Evolutionary conservation across 1,140 invertebrate genomes (phyloP).

Genomic region (Papilio machaon): DNA sequence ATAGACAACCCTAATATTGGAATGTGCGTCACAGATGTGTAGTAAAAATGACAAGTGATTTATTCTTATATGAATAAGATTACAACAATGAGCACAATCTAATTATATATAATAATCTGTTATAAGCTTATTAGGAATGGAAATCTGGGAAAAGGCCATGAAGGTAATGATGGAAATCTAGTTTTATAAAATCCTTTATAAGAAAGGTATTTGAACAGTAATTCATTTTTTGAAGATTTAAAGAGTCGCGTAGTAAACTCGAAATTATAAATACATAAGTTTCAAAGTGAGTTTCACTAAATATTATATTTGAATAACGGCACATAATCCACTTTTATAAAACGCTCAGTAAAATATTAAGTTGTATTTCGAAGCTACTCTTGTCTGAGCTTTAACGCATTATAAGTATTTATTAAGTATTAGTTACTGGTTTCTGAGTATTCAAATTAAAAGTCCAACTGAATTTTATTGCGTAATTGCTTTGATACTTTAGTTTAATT

Average conservation of each 20-base stretch:
- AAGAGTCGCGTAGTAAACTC: background rate
- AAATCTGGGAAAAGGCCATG: background rate
- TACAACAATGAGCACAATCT: background rate
- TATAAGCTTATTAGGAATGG: background rate
- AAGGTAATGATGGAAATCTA: background rate
- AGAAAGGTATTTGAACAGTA: background rate
- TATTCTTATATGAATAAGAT: constrained; percentile 2
- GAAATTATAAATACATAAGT: too few relatives aligned
- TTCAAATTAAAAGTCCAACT: background rate
- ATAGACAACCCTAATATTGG: constrained; percentile 10
- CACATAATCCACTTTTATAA: background rate
- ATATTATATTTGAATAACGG: background rate
- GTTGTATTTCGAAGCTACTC: background rate
- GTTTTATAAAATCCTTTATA: background rate
- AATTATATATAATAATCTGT: background rate
- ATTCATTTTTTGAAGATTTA: background rate
- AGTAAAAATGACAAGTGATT: background rate
- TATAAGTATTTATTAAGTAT: background rate
- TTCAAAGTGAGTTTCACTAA: background rate
- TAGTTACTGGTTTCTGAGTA: background rate
- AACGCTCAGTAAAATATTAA: background rate
- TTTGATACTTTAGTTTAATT: background rate
- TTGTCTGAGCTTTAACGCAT: background rate
- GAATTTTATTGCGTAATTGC: background rate
- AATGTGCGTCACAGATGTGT: constrained; percentile 14